Evolutionary conservation across 2,113 vertebrate genomes (phyloP), one percentile per base, ranked within the genome.

Genomic region (Dicrurus megarhynchus): DNA sequence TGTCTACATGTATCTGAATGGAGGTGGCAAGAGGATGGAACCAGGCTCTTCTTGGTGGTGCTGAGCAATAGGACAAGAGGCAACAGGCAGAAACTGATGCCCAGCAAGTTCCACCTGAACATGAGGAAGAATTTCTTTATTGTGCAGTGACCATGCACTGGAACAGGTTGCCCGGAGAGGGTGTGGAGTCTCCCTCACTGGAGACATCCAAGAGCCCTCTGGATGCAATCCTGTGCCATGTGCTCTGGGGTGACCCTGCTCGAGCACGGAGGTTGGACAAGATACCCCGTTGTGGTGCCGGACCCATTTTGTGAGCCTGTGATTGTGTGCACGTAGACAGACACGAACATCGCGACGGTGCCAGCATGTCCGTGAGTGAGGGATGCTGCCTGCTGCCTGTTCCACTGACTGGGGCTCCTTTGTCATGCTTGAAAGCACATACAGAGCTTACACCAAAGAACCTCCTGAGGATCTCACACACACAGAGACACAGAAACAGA

Each of bases 31-130:
- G 35, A 15, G 30, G 30, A 35, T 35, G 27, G 10, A 65, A 8
- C 16, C 18, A 7, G 50, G 27, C 37, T 65, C 50, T 50, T 10
- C 21, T 32, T 0, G 0, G 26, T 9, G 33, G 10, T 50, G 37
- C 22, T 0, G 1, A 65, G 52, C 3, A 0, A 23, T 3, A 23
- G 50, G 2, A 65, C 42, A 57, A 50, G 35, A 73, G 27, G 3
- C 37, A 33, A 11, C 0, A 5, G 21, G 27, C 26, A 52, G 55
- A 55, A 69, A 61, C 14, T 22, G 39, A 55, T 26, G 41, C 24
- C 6, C 33, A 15, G 24, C 0, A 24, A 13, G 4, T 18, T 60
- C 46, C 39, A 53, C 3, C 13, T 0, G 4, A 60, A 41, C 28
- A 16, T 6, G 46, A 61, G 24, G 53, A 47, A 47, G 46, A 55